Evolutionary conservation across 1,140 invertebrate genomes (phyloP), one percentile per base, ranked within the genome.

Genomic region (Chlorops oryzae): DNA sequence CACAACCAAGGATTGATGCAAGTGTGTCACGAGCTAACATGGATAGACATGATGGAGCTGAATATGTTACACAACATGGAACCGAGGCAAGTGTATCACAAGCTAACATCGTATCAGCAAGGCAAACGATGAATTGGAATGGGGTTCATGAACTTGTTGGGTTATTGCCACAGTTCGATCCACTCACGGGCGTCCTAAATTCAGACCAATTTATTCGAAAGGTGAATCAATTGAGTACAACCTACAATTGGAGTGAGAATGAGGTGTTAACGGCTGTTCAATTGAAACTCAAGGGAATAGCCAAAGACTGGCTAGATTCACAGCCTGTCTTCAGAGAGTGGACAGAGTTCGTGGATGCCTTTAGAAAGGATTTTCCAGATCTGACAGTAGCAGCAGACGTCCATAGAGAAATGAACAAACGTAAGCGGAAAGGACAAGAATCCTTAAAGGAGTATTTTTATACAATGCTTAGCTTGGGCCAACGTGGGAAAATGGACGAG

Each of bases 301-400:
- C 42, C 4, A 44, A 44, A 18, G 43, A 45, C 7, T 45, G 43
- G 43, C 18, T 45, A 18, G 25, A 45, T 45, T 15, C 43, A 10
- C 43, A 45, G 20, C 7, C 5, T 21, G 28, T 45, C 18, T 45
- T 45, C 18, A n/a, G 34, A 18, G 17, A 24, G 20, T 45, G 43
- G 43, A 15, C n/a, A 18, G 43, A 45, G 15, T 45, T 45, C 23
- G 24, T 45, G 17, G 2, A 18, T n/a, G 43, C 43, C 18, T 25
- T 21, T 10, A 24, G 10, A 12, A 10, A 24, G 23, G 41, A 44
- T 44, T 44, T 44, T 23, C 42, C 20, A 24, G n/a, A 13, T 18
- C 10, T 24, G n/a, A 27, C 25, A 18, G 25, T 13, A 13, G 13
- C 42, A 18, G 42, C 42, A 24, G 42, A 44, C 5, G 42, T 24